Evolutionary conservation across 2,797 vertebrate genomes (phyloP).

Genomic region (Gadopsis bispinosus): DNA sequence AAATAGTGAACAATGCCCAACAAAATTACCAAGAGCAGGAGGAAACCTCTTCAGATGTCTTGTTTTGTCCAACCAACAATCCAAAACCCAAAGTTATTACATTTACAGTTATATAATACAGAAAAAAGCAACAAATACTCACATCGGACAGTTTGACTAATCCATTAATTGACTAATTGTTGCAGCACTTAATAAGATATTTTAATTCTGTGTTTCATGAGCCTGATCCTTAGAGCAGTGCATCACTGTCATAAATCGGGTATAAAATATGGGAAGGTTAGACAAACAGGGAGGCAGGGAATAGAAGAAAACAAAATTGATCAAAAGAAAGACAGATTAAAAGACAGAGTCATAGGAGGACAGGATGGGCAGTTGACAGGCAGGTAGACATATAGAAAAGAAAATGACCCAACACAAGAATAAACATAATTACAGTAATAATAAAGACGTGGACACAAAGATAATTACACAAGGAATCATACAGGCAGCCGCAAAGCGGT

Average conservation of each 20-base stretch:
- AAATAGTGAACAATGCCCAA: not conserved
- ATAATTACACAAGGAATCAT: conserved; percentile 34
- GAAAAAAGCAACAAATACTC: not conserved
- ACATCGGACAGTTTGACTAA: not conserved
- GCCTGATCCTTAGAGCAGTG: not conserved
- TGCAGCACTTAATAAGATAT: not conserved
- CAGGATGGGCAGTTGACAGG: not conserved
- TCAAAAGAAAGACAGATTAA: conserved; percentile 14
- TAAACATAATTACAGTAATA: conserved; percentile 27
- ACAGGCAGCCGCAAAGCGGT: conserved; percentile 17
- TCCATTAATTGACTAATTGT: not conserved
- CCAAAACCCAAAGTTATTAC: not conserved
- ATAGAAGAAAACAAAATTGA: not conserved
- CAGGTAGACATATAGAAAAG: not conserved
- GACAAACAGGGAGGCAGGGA: conserved; percentile 6
- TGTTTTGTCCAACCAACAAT: not conserved
- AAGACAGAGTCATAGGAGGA: conserved; percentile 10
- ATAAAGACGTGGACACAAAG: conserved; percentile 16
- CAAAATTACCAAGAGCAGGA: not conserved
- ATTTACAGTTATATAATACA: not conserved
- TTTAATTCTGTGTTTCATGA: not conserved
- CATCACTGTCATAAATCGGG: not conserved
- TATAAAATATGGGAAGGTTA: not conserved
- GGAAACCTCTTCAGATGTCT: not conserved
- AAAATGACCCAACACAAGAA: conserved; percentile 34